Evolutionary conservation across 1,140 invertebrate species (phyloP), one percentile per base, ranked within the genome.

Genomic region (Leptopilina boulardi): DNA sequence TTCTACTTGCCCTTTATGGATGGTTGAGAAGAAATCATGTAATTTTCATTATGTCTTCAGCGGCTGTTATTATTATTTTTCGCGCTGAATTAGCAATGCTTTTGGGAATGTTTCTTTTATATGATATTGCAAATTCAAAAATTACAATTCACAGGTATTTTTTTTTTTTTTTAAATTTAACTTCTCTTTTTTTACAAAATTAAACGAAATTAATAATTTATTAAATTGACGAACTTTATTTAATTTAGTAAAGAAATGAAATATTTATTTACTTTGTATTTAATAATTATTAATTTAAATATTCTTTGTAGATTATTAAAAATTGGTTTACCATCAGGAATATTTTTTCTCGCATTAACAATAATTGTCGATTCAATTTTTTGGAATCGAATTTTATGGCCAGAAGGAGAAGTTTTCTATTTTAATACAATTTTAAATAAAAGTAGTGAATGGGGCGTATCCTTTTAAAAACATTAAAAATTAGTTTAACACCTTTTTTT

Each of bases 361-460:
- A 92, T 99, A 34, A 77, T 92, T 9, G 91, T 99, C 56, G 99
- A 99, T 91, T 99, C 98, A 0, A 93, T 96, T 81, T 98, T 99
- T 90, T 99, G 99, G 99, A 92, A 93, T 76, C 91, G 97, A 75
- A 89, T 94, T 70, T 85, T 99, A 2, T 99, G 99, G 99, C 98
- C 99, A 0, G 99, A 99, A 93, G 98, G 97, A 26, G 97, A 99
- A 93, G 98, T 99, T 0, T 94, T 99, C 70, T 99, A 96, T 94
- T 99, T 97, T 89, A 99, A 99, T 89, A 95, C 96, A 5, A 92
- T 99, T 74, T 90, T 98, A 1, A 99, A 99, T 88, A 97, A 97
- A 90, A 99, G 98, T 89, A 95, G 96, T 19, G 92, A 99, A 78
- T 99, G 97, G 96, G 99, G 99, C 88, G 97, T 99, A 97, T 97